A percentile compares a stretch with the other conserved stretches of the same genome.
Evolutionary conservation across 2,113 vertebrate genomes (phyloP).

Genomic region (Ciconia maguari): DNA sequence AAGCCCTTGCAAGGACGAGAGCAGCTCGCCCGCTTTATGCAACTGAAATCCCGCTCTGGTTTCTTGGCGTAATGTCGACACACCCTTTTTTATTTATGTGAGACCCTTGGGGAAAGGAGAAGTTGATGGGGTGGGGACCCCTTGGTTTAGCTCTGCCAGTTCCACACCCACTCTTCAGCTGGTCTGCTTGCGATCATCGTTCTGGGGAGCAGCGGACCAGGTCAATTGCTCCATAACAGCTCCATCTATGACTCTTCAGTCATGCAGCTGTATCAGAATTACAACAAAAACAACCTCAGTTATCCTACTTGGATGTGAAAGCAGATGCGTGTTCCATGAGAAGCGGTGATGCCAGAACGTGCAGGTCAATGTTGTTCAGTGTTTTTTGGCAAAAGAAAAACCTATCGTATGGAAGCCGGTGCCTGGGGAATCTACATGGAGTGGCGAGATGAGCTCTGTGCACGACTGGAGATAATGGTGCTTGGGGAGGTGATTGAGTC

Average conservation of each 20-base stretch:
- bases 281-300: slow-evolving; percentile 1
- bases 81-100: background rate
- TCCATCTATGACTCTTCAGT: background rate
- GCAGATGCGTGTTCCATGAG: slow-evolving; percentile 29
- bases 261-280: slow-evolving; percentile 29
- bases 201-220: background rate
- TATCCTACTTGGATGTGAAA: slow-evolving; percentile 34
- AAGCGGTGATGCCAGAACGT: slow-evolving; percentile 47
- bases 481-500: slow-evolving; percentile 6
- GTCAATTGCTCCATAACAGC: background rate
- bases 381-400: slow-evolving; percentile 27
- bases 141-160: background rate
- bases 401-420: slow-evolving; percentile 14
- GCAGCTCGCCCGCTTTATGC: background rate
- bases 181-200: background rate
- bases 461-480: slow-evolving; percentile 7
- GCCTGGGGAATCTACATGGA: slow-evolving; percentile 46
- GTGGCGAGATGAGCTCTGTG: slow-evolving; percentile 15
- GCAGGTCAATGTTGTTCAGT: slow-evolving; percentile 42
- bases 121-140: slow-evolving; percentile 22
- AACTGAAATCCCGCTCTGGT: background rate
- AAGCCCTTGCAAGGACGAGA: background rate
- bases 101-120: background rate
- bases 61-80: background rate
- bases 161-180: slow-evolving; percentile 48